These are phyloP conservation scores for Xylota segnis DNA, from an alignment of 2,888 invertebrate genomes.

Conservation along the genomic window DNA sequence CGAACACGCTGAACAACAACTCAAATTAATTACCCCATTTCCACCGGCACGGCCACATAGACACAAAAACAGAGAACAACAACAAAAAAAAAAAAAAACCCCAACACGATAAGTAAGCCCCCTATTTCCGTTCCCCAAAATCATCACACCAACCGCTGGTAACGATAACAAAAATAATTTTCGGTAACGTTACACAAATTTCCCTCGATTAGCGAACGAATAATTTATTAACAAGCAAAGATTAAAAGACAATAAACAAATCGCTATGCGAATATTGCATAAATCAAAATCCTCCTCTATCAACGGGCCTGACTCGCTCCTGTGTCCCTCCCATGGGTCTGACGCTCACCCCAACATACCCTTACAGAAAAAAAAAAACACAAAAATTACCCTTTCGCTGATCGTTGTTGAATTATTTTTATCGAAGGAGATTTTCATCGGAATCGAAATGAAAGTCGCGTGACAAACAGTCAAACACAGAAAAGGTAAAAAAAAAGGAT, in stretches of 20 bases:
- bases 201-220: conserved; percentile 61
- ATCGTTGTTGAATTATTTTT: conserved; percentile 65
- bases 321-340: conserved; percentile 16
- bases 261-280: conserved; percentile 63
- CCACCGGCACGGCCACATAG: conserved; percentile 16
- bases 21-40: conserved; percentile 58
- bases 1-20: conserved; percentile 39
- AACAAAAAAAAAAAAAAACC: not conserved
- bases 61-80: not conserved
- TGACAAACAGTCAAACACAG: conserved; percentile 50
- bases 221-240: conserved; percentile 67
- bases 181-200: conserved; percentile 53
- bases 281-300: conserved; percentile 65
- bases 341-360: not conserved
- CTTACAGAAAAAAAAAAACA: not conserved
- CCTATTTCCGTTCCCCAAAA: not conserved
- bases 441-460: conserved; percentile 67
- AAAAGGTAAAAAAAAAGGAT: conserved; percentile 14
- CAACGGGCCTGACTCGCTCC: conserved; percentile 12
- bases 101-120: not conserved
- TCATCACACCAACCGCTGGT: conserved; percentile 21
- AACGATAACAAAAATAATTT: conserved; percentile 55
- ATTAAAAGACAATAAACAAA: conserved; percentile 75
- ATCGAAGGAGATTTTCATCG: conserved; percentile 53
- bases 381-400: conserved; percentile 50